Conservation (phyloP, 2,113 vertebrate species). For the Pterocles burchelli region DNA sequence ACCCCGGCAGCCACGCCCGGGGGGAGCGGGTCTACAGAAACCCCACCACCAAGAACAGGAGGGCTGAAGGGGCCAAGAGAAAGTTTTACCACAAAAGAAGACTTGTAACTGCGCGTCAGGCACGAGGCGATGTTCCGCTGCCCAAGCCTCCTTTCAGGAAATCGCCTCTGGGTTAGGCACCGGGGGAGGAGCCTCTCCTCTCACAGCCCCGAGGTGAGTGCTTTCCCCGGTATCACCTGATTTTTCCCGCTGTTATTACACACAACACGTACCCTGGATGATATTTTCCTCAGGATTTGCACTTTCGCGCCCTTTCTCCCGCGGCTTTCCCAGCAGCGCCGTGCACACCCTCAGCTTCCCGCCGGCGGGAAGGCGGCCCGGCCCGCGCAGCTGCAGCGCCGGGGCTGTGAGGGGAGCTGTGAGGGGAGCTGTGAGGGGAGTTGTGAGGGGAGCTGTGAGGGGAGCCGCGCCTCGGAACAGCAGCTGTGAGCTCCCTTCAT, state of each 20-base stretch:
- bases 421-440: too few species aligned
- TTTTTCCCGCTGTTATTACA: neutral
- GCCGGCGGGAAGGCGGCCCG: too few species aligned
- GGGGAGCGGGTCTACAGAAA: accelerated
- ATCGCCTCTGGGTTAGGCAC: neutral
- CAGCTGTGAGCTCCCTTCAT: accelerated
- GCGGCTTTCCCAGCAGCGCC: accelerated
- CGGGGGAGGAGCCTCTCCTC: too few species aligned
- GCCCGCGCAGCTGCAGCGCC: too few species aligned
- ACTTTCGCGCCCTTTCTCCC: accelerated
- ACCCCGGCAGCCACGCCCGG: accelerated
- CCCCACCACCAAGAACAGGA: accelerated
- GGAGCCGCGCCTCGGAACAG: neutral
- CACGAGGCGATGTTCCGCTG: accelerated
- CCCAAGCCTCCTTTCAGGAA: accelerated
- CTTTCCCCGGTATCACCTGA: accelerated
- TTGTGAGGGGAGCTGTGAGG: too few species aligned
- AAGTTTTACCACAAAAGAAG: neutral
- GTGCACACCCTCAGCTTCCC: accelerated
- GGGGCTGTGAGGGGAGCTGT: too few species aligned
- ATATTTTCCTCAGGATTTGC: neutral
- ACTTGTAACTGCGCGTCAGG: accelerated
- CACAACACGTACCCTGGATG: neutral
- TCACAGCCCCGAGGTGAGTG: accelerated
- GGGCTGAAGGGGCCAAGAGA: accelerated